Evolutionary conservation across 1,140 invertebrate genomes (phyloP).

Genomic region (Pseudoatta argentina): DNA sequence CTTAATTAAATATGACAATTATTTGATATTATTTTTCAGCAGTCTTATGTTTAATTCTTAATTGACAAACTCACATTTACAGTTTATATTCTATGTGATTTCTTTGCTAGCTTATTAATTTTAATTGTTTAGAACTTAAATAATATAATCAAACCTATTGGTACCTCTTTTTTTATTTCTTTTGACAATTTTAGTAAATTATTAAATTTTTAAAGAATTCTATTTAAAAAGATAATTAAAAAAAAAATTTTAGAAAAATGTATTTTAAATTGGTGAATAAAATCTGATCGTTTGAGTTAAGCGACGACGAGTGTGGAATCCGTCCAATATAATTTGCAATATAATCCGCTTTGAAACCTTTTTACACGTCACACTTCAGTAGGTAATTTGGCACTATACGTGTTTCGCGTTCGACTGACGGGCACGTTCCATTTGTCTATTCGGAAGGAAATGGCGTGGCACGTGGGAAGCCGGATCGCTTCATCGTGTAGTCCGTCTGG

Average conservation of each 20-base stretch:
- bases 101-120: background rate
- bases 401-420: conserved; percentile 14
- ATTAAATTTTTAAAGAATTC: background rate
- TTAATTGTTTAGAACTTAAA: background rate
- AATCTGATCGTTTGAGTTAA: background rate
- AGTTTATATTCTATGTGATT: background rate
- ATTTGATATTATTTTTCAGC: background rate
- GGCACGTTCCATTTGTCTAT: conserved; percentile 31
- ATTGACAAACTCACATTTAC: background rate
- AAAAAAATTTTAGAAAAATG: background rate
- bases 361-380: background rate
- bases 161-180: background rate
- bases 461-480: conserved; percentile 26
- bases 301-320: background rate
- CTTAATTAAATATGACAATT: background rate
- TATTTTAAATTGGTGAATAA: background rate
- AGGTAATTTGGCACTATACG: conserved; percentile 4
- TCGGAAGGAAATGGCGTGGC: conserved; percentile 33
- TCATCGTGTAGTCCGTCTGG: conserved; percentile 46
- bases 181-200: background rate
- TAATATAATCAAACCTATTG: background rate
- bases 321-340: background rate
- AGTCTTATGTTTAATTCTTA: background rate
- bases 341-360: background rate
- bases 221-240: background rate